These are phyloP conservation scores for Andinoacara biseriatus DNA, from an alignment of 2,113 vertebrate species.

Conservation along the genomic window DNA sequence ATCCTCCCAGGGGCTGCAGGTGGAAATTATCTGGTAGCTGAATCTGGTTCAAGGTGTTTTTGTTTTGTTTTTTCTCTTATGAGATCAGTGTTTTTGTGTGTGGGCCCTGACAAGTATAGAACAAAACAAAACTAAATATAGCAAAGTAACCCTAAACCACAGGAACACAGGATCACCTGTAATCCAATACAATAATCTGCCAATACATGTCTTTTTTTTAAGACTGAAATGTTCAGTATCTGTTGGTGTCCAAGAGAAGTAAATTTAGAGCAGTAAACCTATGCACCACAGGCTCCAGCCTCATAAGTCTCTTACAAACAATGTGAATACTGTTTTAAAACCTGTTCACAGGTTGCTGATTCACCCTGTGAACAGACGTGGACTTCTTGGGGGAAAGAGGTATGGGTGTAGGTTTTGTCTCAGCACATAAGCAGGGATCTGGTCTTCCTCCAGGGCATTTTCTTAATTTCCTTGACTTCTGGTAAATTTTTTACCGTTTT, in stretches of 20 bases:
- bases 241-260: not conserved
- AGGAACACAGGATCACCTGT: not conserved
- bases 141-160: too few species aligned
- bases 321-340: not conserved
- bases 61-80: not conserved
- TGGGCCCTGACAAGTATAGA: not conserved
- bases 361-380: not conserved
- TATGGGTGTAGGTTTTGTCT: not conserved
- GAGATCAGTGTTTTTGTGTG: not conserved
- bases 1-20: not conserved
- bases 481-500: fast-evolving
- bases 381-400: not conserved
- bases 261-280: not conserved
- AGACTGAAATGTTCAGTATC: not conserved
- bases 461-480: not conserved
- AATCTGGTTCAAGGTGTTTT: not conserved
- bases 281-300: not conserved
- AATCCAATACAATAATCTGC: not conserved
- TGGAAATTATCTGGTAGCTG: not conserved
- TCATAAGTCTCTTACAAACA: not conserved
- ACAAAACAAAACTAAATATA: not conserved
- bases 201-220: not conserved
- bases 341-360: fast-evolving
- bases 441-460: not conserved
- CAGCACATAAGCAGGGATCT: not conserved